Evolutionary conservation across 2,888 invertebrate species (phyloP), one percentile per base, ranked within the genome.

Genomic region (Aplocera efformata): DNA sequence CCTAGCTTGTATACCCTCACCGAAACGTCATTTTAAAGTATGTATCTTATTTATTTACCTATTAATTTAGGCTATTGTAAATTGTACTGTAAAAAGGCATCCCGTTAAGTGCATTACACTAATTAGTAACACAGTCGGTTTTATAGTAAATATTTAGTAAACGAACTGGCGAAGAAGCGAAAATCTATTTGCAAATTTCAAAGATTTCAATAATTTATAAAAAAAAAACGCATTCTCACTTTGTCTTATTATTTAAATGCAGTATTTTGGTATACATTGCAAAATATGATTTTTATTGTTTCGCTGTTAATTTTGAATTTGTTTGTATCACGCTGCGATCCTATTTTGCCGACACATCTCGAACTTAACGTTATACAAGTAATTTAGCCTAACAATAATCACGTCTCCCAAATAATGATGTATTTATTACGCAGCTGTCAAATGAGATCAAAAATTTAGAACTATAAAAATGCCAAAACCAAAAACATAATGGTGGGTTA

Each of bases 31-130:
- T 73, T 69, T 67, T 62, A 62, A 61, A 67, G 71, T 60, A 65
- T 47, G 48, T 50, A 56, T 67, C 64, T 72, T 75, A 72, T 67
- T 60, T 60, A 69, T 69, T 81, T 75, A 81, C 71, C 79, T 83
- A 84, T 45, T 70, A 7, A 9, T 42, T 72, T 82, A 85, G 74
- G 79, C 77, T 88, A 88, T 85, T 83, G 84, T 71, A 73, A 84
- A 73, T 89, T 88, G 89, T 89, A 89, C 89, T 89, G 88, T 83
- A 65, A 62, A 72, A 89, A 89, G 88, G 89, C 88, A 88, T 86
- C 71, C 81, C 84, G 88, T 88, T 88, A 69, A 75, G 72, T 80
- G 83, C 68, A 72, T 78, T 77, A 84, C 78, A 63, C 76, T 82
- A 76, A 50, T 67, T 79, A 81, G 75, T 85, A 84, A 84, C 82